Base-by-base conservation (phyloP, 2,113 vertebrate genomes). In the Microtus montanus region DNA sequence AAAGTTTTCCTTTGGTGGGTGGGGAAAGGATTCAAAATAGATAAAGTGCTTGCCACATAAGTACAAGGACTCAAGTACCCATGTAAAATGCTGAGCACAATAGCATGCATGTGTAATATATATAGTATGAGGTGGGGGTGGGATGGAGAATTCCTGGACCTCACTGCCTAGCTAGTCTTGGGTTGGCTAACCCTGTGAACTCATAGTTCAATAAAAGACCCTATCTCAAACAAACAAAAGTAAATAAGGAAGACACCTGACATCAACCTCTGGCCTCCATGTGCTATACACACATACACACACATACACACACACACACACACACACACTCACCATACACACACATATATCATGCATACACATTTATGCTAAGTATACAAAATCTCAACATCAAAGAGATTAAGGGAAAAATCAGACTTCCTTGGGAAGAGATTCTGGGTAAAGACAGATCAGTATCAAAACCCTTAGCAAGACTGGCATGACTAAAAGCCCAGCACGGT, bases 401-500 rank as follows among this genome's bases (percentile, higher is more conserved):
- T 87, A 91, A 52, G 38, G 38, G 38, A 90, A 89, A 75, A 71
- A 89, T 38, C 47, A 92, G n/a, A 94, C 24, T 89, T 77, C 24
- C 74, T 89, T 71, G 58, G 14, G 86, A 90, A 92, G 44, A 94
- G 26, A 28, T 84, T 38, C 38, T 71, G 52, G 24, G 7, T 2
- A 93, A 95, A 33, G 88, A 90, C 47, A 92, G 52, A 92, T 90
- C 52, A 92, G 95, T 54, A 66, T 17, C 87, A 92, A 93, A 96
- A 85, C 8, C 68, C 70, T 74, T 19, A 63, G 22, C 58, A 58
- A 83, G 91, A 75, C 33, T 80, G 64, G 64, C n/a, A 35, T 24
- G 17, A 64, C 38, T 35, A n/a, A 47, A 61, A 64, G 12, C 28
- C 73, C 30, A 35, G 38, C 7, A 14, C 5, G 17, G 4, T 35